Conservation (phyloP, 2,113 vertebrate species). For the Steatornis caripensis region DNA sequence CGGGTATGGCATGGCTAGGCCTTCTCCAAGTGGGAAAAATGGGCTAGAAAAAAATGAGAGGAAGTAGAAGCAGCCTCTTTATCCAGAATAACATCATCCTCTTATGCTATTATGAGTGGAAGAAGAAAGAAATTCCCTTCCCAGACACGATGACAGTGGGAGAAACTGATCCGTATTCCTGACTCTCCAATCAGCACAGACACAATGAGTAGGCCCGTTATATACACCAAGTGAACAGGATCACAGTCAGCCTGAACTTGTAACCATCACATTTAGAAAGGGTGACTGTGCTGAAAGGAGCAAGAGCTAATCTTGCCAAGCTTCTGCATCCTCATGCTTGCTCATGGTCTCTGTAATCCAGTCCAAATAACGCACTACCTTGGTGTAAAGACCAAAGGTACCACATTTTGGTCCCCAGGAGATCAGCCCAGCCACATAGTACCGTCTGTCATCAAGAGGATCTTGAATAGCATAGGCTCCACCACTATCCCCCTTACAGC, state of each 20-base stretch:
- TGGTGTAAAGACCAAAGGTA: conserved; percentile 85
- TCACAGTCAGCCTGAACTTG: not conserved
- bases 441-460: not conserved
- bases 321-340: not conserved
- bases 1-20: not conserved
- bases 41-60: not conserved
- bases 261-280: not conserved
- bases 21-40: not conserved
- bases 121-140: not conserved
- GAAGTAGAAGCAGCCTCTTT: not conserved
- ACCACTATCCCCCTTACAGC: conserved; percentile 85
- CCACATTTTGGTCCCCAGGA: conserved; percentile 88
- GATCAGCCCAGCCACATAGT: conserved; percentile 78
- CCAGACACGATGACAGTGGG: not conserved
- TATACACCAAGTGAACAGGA: not conserved
- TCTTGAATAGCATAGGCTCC: conserved; percentile 77
- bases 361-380: conserved; percentile 82
- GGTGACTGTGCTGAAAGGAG: not conserved
- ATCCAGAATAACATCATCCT: not conserved
- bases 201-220: not conserved
- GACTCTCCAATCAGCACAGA: not conserved
- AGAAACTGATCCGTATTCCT: not conserved
- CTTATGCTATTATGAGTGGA: not conserved
- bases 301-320: not conserved
- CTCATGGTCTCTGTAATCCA: conserved; percentile 85